Evolutionary conservation across 2,888 invertebrate genomes (phyloP).

Genomic region (Cheilosia soror): DNA sequence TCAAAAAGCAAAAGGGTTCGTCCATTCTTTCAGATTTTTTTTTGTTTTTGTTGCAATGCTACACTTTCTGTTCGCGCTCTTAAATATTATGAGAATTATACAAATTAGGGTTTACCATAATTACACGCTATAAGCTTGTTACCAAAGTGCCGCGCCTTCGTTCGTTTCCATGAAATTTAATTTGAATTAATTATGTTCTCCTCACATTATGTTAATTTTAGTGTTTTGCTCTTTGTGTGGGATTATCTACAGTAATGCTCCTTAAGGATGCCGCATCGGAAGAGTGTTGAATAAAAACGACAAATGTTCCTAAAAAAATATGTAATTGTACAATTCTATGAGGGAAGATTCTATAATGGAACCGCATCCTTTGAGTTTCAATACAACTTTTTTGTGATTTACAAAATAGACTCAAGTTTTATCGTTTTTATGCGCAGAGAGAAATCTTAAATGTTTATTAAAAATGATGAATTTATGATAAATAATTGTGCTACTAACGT

Average conservation of each 20-base stretch:
- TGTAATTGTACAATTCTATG: too few species aligned
- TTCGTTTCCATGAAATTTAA: conserved; percentile 62
- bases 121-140: conserved; percentile 69
- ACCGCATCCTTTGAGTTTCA: too few species aligned
- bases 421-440: too few species aligned
- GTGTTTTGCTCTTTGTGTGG: conserved; percentile 62
- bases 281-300: conserved; percentile 50
- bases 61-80: conserved; percentile 4
- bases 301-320: conserved; percentile 5
- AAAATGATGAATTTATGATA: too few species aligned
- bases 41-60: conserved; percentile 1
- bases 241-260: conserved; percentile 52
- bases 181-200: conserved; percentile 70
- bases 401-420: too few species aligned
- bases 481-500: too few species aligned
- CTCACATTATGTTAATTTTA: conserved; percentile 70
- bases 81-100: conserved; percentile 66
- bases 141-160: conserved; percentile 36
- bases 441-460: too few species aligned
- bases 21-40: conserved; percentile 1
- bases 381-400: too few species aligned
- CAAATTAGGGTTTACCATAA: conserved; percentile 72
- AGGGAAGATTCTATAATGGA: background rate
- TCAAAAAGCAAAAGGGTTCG: background rate
- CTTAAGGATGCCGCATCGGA: conserved; percentile 36